These are phyloP conservation scores for Tolypeutes matacus DNA, from an alignment of 2,797 vertebrate genomes.

Conservation along the genomic window DNA sequence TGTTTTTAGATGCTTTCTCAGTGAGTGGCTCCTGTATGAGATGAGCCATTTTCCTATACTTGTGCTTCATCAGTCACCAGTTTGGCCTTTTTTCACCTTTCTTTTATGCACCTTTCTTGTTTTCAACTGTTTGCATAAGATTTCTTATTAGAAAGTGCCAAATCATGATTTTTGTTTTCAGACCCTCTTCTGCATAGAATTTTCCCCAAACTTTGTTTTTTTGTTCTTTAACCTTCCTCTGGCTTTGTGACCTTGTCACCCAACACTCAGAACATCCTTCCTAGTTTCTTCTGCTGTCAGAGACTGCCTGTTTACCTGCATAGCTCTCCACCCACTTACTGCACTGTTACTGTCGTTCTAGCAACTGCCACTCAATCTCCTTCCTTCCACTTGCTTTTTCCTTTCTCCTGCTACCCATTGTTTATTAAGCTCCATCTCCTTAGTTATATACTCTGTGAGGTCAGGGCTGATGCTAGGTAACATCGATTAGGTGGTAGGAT, in stretches of 20 bases:
- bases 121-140: conserved; percentile 44
- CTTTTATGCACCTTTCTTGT: not conserved
- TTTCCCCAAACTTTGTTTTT: not conserved
- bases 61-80: not conserved
- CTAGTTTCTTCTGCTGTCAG: not conserved
- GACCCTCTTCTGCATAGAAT: conserved; percentile 1
- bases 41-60: not conserved
- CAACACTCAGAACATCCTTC: not conserved
- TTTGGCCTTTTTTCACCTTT: not conserved
- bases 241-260: conserved; percentile 36
- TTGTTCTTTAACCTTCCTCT: conserved; percentile 34
- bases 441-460: not conserved
- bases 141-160: conserved; percentile 42
- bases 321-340: not conserved
- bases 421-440: conserved; percentile 9
- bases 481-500: not conserved
- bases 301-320: conserved; percentile 19
- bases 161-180: conserved; percentile 57
- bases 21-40: not conserved
- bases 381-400: not conserved
- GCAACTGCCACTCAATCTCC: conserved; percentile 17
- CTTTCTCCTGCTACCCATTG: not conserved
- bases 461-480: not conserved
- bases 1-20: not conserved
- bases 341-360: conserved; percentile 24